phyloP scores from a whole-genome alignment of 92 coral and sea anemone genomes.

The Desmophyllum pertusum region DNA sequence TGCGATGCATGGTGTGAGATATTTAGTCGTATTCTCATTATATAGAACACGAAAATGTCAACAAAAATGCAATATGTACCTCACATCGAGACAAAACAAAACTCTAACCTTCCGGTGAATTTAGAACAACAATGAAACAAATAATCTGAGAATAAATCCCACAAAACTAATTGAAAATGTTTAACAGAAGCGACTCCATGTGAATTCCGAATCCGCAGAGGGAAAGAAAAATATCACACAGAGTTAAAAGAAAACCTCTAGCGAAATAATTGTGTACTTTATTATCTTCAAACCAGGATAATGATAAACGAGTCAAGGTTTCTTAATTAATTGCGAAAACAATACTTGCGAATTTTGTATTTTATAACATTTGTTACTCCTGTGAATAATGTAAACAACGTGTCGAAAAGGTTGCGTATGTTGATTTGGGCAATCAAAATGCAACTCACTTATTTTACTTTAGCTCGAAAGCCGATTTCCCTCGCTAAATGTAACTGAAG shows the following conservation, averaged over 20 bases:
- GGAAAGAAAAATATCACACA: neutral
- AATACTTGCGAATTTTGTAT: neutral
- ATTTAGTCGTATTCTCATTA: neutral
- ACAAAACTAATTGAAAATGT: neutral
- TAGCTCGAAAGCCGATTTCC: neutral
- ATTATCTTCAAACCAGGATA: neutral
- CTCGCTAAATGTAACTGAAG: neutral
- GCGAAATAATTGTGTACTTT: neutral
- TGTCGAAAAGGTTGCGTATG: neutral
- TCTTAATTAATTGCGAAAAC: neutral
- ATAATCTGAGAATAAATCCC: neutral
- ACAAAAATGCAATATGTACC: constrained; percentile 1
- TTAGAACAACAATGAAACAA: neutral
- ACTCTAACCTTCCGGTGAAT: neutral
- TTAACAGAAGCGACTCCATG: neutral
- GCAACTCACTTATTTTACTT: neutral
- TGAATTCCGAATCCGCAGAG: neutral
- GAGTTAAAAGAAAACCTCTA: neutral
- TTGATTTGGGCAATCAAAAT: neutral
- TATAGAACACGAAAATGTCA: neutral
- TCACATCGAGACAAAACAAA: neutral
- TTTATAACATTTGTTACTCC: neutral
- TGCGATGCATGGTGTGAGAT: neutral
- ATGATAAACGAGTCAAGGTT: neutral
- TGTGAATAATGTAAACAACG: neutral